phyloP scores from a whole-genome alignment of 2,888 invertebrate genomes.

The Limnephilus rhombicus region DNA sequence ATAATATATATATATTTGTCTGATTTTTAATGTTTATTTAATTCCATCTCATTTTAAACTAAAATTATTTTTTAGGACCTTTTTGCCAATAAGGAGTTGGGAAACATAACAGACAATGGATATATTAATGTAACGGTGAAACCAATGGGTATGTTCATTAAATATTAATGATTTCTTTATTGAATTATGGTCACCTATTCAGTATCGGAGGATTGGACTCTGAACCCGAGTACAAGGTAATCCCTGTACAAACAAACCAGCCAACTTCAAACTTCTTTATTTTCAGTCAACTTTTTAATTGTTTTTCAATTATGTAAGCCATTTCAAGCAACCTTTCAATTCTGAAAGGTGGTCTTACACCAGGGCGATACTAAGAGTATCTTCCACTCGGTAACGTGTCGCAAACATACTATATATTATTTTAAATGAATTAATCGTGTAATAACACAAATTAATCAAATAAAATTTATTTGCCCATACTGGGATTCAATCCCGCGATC shows the following conservation, averaged over 20 bases:
- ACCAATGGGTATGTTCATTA: conserved; percentile 65
- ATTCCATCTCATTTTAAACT: background rate
- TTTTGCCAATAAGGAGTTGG: conserved; percentile 53
- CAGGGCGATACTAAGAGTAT: no score
- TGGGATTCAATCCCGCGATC: no score
- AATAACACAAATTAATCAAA: no score
- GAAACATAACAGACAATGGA: conserved; percentile 57
- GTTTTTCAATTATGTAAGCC: background rate
- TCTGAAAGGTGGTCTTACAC: no score
- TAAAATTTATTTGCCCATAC: no score
- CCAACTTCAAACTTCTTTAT: background rate
- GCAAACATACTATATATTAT: no score
- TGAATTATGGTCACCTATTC: background rate
- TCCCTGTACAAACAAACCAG: background rate
- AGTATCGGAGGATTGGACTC: background rate
- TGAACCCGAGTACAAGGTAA: background rate
- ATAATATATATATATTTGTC: background rate
- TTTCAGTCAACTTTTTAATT: background rate
- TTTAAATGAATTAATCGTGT: no score
- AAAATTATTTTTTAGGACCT: conserved; percentile 63
- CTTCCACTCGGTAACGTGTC: no score
- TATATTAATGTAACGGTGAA: conserved; percentile 62
- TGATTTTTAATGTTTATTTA: background rate
- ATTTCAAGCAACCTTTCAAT: no score
- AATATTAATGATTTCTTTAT: background rate